Percentiles rank a stretch among this genome's conserved stretches.
phyloP scores from a whole-genome alignment of 2,888 invertebrate species.

The Syrphus vitripennis region DNA sequence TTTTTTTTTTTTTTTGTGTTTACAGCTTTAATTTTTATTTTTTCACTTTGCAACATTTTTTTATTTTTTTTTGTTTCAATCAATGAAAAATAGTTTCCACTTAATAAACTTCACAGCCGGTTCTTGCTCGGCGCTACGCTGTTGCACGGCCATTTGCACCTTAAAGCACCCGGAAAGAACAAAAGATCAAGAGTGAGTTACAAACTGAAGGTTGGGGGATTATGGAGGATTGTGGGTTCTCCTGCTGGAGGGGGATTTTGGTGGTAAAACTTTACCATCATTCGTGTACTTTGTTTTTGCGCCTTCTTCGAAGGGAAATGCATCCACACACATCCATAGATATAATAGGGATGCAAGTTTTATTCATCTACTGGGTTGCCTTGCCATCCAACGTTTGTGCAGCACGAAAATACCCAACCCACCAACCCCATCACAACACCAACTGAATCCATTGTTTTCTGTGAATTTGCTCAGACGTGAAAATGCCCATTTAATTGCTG shows the following conservation, averaged over 20 bases:
- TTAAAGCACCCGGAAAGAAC: constrained; percentile 67
- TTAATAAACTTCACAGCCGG: constrained; percentile 69
- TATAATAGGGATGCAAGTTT: constrained; percentile 41
- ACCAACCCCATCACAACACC: no score
- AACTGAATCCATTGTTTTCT: constrained; percentile 52
- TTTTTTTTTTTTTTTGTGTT: background rate
- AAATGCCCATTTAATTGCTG: constrained; percentile 72
- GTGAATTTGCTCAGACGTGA: constrained; percentile 69
- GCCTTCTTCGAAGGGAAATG: constrained; percentile 47
- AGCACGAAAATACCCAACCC: background rate
- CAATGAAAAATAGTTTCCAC: constrained; percentile 68
- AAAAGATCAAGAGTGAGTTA: constrained; percentile 63
- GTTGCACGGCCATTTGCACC: constrained; percentile 68
- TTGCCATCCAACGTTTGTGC: background rate
- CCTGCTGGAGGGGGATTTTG: background rate
- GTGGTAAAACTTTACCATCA: background rate
- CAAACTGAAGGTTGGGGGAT: background rate
- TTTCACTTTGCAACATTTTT: constrained; percentile 23
- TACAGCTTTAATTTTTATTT: background rate
- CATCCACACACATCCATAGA: constrained; percentile 27
- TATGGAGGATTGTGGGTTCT: background rate
- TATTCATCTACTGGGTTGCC: constrained; percentile 9
- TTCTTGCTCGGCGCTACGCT: no score
- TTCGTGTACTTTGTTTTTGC: constrained; percentile 12
- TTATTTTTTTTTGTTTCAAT: constrained; percentile 34